Evolutionary conservation across 2,113 vertebrate species (phyloP).

Genomic region (Ciconia boyciana): DNA sequence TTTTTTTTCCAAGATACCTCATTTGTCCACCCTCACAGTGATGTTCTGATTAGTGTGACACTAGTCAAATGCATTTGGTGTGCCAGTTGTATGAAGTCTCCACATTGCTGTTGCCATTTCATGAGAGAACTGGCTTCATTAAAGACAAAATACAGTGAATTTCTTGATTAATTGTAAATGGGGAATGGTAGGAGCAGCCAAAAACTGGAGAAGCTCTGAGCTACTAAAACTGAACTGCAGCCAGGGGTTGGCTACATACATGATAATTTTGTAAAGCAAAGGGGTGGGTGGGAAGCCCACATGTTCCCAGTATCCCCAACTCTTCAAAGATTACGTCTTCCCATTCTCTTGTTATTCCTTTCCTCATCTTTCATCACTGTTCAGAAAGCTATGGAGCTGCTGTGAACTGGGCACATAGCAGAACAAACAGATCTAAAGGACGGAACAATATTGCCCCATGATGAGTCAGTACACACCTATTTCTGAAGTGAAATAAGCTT

Average conservation of each 20-base stretch:
- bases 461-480: neutral
- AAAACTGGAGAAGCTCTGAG: neutral
- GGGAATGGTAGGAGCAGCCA: neutral
- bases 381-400: neutral
- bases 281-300: neutral
- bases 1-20: rapidly evolving
- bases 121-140: neutral
- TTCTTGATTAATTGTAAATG: neutral
- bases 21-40: neutral
- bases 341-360: neutral
- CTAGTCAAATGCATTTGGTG: neutral
- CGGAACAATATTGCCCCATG: rapidly evolving
- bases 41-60: neutral
- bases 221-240: neutral
- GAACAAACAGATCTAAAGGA: neutral
- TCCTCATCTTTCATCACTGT: neutral
- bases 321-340: neutral
- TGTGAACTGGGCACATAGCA: too few species aligned
- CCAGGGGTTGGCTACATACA: neutral
- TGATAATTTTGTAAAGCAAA: neutral
- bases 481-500: neutral
- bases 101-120: neutral
- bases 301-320: neutral
- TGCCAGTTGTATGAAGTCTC: neutral
- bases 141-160: neutral